phyloP scores from a whole-genome alignment of 2,888 invertebrate species.

The Elmis aenea region DNA sequence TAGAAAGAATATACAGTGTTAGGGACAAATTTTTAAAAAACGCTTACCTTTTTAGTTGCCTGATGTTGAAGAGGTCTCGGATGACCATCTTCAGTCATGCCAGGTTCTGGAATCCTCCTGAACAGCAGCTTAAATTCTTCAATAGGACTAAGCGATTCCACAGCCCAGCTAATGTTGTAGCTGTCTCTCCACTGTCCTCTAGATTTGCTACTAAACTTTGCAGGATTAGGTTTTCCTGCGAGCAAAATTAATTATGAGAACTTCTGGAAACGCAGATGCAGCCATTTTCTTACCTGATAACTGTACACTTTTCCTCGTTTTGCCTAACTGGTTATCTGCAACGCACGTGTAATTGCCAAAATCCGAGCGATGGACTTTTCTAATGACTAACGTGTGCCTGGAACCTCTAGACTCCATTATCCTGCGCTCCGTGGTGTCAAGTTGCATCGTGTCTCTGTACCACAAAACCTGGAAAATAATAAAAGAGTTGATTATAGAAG shows the following conservation, averaged over 20 bases:
- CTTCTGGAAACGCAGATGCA: background rate
- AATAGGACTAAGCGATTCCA: slow-evolving; percentile 62
- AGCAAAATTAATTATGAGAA: too few species aligned
- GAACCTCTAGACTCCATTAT: slow-evolving; percentile 64
- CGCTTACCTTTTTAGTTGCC: slow-evolving; percentile 44
- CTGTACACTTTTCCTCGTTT: slow-evolving; percentile 59
- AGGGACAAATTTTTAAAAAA: too few species aligned
- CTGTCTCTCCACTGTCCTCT: slow-evolving; percentile 56
- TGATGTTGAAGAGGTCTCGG: slow-evolving; percentile 48
- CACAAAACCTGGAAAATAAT: slow-evolving; percentile 54
- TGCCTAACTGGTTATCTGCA: slow-evolving; percentile 64
- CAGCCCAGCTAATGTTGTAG: slow-evolving; percentile 65
- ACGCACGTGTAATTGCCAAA: slow-evolving; percentile 68
- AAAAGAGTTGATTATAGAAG: too few species aligned
- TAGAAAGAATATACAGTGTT: too few species aligned
- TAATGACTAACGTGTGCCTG: slow-evolving; percentile 61
- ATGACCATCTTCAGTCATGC: slow-evolving; percentile 42
- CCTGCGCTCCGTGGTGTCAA: slow-evolving; percentile 62
- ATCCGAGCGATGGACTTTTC: slow-evolving; percentile 62
- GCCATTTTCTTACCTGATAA: slow-evolving; percentile 50
- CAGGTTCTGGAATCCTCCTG: slow-evolving; percentile 54
- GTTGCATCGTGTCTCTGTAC: slow-evolving; percentile 64
- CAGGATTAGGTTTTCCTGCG: slow-evolving; percentile 62
- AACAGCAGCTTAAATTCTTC: slow-evolving; percentile 63
- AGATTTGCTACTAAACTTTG: slow-evolving; percentile 59